Conservation (phyloP, 2,113 vertebrate genomes). For the Hippocampus comes region DNA sequence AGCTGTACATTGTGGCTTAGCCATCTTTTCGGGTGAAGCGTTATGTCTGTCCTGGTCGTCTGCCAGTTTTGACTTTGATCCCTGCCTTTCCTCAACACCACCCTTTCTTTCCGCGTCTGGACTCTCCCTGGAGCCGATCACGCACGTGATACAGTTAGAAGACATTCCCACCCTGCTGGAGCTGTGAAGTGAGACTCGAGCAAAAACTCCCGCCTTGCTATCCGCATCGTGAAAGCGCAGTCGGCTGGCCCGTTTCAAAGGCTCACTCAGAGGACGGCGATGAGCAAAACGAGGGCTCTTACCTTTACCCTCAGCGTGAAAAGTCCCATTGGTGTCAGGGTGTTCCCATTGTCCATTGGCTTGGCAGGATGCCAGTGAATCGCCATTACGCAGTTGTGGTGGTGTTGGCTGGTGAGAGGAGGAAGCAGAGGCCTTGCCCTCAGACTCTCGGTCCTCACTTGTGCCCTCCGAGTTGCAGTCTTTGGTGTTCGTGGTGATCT, state of each 20-base stretch:
- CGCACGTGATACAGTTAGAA: constrained; percentile 88
- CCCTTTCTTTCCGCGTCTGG: constrained; percentile 77
- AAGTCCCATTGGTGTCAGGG: constrained; percentile 72
- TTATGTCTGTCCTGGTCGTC: constrained; percentile 24
- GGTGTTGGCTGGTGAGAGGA: constrained; percentile 55
- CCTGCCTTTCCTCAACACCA: constrained; percentile 21
- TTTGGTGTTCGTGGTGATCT: constrained; percentile 83
- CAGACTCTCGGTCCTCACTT: constrained; percentile 73
- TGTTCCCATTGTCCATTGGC: constrained; percentile 49
- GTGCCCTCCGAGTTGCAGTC: constrained; percentile 81
- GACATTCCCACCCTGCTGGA: constrained; percentile 84
- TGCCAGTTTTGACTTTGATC: constrained; percentile 2
- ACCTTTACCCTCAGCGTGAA: constrained; percentile 82
- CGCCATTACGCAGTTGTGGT: constrained; percentile 71
- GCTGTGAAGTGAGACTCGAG: constrained; percentile 81
- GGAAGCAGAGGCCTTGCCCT: constrained; percentile 63
- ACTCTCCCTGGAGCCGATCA: constrained; percentile 82
- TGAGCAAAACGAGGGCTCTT: constrained; percentile 72
- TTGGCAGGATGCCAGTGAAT: constrained; percentile 54
- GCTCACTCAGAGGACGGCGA: constrained; percentile 77
- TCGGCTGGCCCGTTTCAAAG: constrained; percentile 74
- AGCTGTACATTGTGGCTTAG: constrained; percentile 35
- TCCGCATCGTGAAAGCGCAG: constrained; percentile 69
- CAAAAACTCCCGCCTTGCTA: constrained; percentile 72
- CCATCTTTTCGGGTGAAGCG: constrained; percentile 30